Percentiles rank a stretch among this genome's conserved stretches.
Evolutionary conservation across 2,113 vertebrate species (phyloP).

Genomic region (Bettongia penicillata): DNA sequence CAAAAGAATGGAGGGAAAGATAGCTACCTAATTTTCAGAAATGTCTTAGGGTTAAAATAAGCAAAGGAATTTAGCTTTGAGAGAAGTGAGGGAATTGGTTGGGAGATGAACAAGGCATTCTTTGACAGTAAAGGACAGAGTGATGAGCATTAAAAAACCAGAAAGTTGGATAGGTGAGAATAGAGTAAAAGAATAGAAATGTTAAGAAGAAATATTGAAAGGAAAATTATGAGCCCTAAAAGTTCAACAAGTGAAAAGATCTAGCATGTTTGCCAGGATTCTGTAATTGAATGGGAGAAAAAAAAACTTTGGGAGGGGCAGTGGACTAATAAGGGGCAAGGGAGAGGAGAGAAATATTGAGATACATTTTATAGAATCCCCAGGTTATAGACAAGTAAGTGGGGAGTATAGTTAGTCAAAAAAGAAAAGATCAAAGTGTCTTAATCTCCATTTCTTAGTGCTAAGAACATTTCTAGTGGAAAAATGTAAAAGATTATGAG

Average conservation of each 20-base stretch:
- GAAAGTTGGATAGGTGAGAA: conserved; percentile 1
- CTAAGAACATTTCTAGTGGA: conserved; percentile 15
- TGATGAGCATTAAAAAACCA: conserved; percentile 29
- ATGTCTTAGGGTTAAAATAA: conserved; percentile 41
- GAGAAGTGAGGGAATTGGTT: conserved; percentile 20
- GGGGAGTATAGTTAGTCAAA: conserved; percentile 12
- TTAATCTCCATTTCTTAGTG: conserved; percentile 44
- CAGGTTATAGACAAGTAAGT: not conserved
- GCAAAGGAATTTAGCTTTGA: conserved; percentile 37
- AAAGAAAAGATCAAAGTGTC: conserved; percentile 6
- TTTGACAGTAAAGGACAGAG: conserved; percentile 36
- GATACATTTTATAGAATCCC: not conserved
- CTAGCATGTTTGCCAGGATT: not conserved
- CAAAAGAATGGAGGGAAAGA: not conserved
- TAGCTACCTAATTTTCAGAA: conserved; percentile 29
- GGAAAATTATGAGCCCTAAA: conserved; percentile 32
- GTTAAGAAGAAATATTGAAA: conserved; percentile 15
- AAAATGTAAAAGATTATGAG: conserved; percentile 22
- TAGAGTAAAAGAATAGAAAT: conserved; percentile 36
- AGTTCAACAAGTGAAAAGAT: not conserved
- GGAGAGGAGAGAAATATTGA: not conserved
- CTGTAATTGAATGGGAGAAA: not conserved
- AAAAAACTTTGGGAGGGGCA: not conserved
- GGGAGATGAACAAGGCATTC: conserved; percentile 41
- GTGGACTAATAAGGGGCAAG: not conserved